A percentile compares a stretch with the other conserved stretches of the same genome.
Conservation (phyloP, 2,113 vertebrate species). For the Halcyon senegalensis region DNA sequence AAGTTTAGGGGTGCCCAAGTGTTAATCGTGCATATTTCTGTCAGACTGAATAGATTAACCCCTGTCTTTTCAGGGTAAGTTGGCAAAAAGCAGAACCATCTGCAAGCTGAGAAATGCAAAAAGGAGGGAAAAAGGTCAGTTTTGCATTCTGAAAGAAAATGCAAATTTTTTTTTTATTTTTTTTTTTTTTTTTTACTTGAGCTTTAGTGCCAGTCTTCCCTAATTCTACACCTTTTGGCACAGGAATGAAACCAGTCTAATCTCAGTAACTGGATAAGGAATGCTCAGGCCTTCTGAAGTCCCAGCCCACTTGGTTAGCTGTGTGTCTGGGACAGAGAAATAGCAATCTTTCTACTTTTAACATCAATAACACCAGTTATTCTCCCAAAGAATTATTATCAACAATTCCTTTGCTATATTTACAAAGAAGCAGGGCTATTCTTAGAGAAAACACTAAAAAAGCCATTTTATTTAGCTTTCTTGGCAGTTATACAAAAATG, state of each 20-base stretch:
- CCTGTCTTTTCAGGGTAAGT: neutral
- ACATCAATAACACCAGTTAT: slow-evolving; percentile 67
- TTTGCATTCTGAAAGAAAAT: slow-evolving; percentile 21
- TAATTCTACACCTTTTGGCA: slow-evolving; percentile 24
- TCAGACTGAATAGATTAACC: neutral
- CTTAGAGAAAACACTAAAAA: slow-evolving; percentile 78
- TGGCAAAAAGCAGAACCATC: neutral
- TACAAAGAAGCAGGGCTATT: slow-evolving; percentile 72
- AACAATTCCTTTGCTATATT: slow-evolving; percentile 70
- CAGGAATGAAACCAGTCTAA: slow-evolving; percentile 3
- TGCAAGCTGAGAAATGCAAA: neutral
- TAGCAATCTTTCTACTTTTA: slow-evolving; percentile 64
- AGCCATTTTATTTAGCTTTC: slow-evolving; percentile 86
- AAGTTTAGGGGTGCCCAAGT: neutral
- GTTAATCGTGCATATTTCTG: neutral
- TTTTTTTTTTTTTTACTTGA: neutral
- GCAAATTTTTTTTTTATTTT: neutral
- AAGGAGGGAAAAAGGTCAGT: neutral
- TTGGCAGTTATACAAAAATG: slow-evolving; percentile 90
- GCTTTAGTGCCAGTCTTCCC: neutral
- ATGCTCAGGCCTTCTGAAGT: slow-evolving; percentile 31
- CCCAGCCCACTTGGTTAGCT: slow-evolving; percentile 28
- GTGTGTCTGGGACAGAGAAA: slow-evolving; percentile 56
- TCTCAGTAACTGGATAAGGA: slow-evolving; percentile 16
- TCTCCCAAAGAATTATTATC: slow-evolving; percentile 70